These are phyloP conservation scores for Drosophila nannoptera DNA, from an alignment of 1,140 invertebrate genomes.

Conservation along the genomic window DNA sequence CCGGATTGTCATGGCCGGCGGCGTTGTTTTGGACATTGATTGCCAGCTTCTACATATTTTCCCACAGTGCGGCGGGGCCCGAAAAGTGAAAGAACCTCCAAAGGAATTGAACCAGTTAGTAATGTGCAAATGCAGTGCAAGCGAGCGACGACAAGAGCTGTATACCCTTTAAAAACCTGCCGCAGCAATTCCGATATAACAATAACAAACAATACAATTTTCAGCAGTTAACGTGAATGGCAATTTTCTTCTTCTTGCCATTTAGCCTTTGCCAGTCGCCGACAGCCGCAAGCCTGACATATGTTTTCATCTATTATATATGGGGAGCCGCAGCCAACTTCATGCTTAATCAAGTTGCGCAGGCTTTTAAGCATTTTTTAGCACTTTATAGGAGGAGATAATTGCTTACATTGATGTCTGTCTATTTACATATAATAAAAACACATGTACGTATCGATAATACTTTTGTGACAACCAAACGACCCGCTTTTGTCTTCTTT, in stretches of 20 bases:
- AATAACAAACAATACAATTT: background rate
- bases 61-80: conserved; percentile 62
- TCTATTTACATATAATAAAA: background rate
- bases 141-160: background rate
- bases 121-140: conserved; percentile 9
- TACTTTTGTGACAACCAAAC: background rate
- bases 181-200: background rate
- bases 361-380: background rate
- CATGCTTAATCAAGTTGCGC: background rate
- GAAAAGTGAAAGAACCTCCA: conserved; percentile 68
- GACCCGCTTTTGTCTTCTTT: background rate
- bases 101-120: conserved; percentile 45
- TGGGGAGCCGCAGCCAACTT: background rate
- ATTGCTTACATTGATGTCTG: too few species aligned
- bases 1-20: conserved; percentile 66
- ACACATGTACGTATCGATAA: background rate
- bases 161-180: conserved; percentile 28
- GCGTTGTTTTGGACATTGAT: conserved; percentile 73
- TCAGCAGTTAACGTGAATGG: background rate
- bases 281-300: background rate
- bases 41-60: conserved; percentile 77
- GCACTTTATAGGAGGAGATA: background rate
- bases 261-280: background rate
- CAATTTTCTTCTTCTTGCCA: background rate
- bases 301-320: background rate